Conservation (phyloP, 2,113 vertebrate species). For the Boulengerochromis microlepis region DNA sequence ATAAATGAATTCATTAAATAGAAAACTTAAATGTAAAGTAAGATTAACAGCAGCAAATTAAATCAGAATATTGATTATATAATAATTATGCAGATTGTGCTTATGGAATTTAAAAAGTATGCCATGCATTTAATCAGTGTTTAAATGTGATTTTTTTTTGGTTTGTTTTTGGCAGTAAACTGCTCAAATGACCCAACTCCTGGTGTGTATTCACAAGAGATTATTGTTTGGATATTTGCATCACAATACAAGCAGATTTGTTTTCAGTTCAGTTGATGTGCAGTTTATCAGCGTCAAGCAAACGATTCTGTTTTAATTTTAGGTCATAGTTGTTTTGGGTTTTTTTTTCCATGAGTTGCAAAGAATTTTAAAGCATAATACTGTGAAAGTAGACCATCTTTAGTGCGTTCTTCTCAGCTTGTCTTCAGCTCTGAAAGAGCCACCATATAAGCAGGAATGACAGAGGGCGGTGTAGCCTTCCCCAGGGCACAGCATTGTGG, state of each 20-base stretch:
- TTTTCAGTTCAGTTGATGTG: not conserved
- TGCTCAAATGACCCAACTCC: not conserved
- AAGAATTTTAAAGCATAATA: not conserved
- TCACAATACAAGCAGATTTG: not conserved
- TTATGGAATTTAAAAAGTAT: not conserved
- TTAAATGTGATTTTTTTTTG: not conserved
- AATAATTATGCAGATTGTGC: fast-evolving
- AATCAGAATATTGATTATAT: not conserved
- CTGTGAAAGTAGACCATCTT: not conserved
- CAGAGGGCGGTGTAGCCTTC: slow-evolving; percentile 21
- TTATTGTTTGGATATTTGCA: not conserved
- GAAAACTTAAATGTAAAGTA: not conserved
- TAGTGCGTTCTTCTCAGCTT: not conserved
- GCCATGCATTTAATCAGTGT: not conserved
- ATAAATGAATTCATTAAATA: not conserved
- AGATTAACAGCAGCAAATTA: not conserved
- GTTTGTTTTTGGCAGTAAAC: not conserved
- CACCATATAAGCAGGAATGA: slow-evolving; percentile 1
- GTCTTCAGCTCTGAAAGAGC: not conserved
- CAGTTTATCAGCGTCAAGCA: not conserved
- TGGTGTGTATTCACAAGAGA: not conserved
- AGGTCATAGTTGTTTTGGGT: fast-evolving
- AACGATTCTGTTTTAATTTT: not conserved
- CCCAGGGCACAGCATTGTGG: not conserved
- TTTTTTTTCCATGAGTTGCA: not conserved